Percentiles rank a stretch among this genome's conserved stretches.
Evolutionary conservation across 2,113 vertebrate genomes (phyloP).

Genomic region (Cryptotis parvus): DNA sequence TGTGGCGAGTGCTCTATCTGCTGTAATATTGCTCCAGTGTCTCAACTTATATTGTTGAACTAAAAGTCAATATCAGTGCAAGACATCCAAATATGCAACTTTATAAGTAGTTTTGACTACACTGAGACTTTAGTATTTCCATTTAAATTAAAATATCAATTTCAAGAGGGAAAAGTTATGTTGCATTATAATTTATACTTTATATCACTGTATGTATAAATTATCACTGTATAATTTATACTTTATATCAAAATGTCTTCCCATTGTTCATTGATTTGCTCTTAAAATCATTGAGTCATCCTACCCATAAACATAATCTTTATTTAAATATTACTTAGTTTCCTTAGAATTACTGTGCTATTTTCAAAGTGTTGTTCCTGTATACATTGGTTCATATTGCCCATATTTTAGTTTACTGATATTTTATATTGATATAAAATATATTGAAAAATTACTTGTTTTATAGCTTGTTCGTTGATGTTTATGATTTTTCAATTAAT

Average conservation of each 20-base stretch:
- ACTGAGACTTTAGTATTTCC: too few species aligned
- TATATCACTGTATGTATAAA: too few species aligned
- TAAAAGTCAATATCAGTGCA: not conserved
- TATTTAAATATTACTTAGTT: slow-evolving; percentile 7
- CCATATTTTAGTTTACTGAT: too few species aligned
- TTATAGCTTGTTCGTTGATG: not conserved
- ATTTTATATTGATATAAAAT: not conserved
- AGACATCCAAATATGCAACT: not conserved
- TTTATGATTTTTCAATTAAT: not conserved
- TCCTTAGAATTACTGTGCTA: not conserved
- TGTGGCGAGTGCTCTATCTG: too few species aligned
- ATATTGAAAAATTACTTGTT: not conserved
- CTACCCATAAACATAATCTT: not conserved
- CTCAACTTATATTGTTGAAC: not conserved
- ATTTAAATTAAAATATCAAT: not conserved
- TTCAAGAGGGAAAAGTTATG: not conserved
- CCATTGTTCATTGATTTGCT: too few species aligned
- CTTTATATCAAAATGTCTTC: too few species aligned
- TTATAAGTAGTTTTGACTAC: not conserved
- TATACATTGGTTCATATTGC: not conserved
- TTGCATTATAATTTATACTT: not conserved
- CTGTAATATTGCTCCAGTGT: not conserved
- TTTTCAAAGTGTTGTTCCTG: not conserved
- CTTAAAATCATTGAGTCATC: not conserved
- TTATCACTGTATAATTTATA: too few species aligned